Percentiles rank a stretch among this genome's conserved stretches.
phyloP scores from a whole-genome alignment of 2,888 invertebrate genomes.

The Drosophila greeni region DNA sequence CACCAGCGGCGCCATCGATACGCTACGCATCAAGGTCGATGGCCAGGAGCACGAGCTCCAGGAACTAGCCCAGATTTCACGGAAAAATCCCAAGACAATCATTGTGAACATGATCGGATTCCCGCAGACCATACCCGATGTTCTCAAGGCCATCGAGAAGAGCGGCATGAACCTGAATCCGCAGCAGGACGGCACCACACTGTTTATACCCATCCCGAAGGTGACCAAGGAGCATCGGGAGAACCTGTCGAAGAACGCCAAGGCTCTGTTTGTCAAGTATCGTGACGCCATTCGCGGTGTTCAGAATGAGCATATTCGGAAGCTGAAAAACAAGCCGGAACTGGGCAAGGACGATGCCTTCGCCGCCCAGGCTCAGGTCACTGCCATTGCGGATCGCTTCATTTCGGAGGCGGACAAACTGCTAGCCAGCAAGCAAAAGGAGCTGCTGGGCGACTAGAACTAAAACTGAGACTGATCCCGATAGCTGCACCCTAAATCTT shows the following conservation, averaged over 20 bases:
- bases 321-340: conserved; percentile 84
- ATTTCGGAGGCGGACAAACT: conserved; percentile 83
- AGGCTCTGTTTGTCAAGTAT: conserved; percentile 87
- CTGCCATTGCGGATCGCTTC: conserved; percentile 84
- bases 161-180: conserved; percentile 96
- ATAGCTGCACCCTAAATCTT: not conserved
- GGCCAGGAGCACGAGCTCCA: conserved; percentile 90
- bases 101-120: conserved; percentile 90
- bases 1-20: conserved; percentile 89
- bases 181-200: conserved; percentile 94
- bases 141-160: conserved; percentile 85
- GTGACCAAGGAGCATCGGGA: conserved; percentile 96
- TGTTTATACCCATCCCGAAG: conserved; percentile 93
- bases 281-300: conserved; percentile 87
- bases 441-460: conserved; percentile 82
- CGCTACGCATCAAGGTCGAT: conserved; percentile 86
- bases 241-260: conserved; percentile 91
- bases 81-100: conserved; percentile 92
- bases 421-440: conserved; percentile 85
- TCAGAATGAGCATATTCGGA: conserved; percentile 86
- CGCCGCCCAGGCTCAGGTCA: conserved; percentile 85
- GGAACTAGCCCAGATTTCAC: conserved; percentile 91
- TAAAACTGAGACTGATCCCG: conserved; percentile 46
- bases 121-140: conserved; percentile 91
- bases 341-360: conserved; percentile 85